These are phyloP conservation scores for Diploptera punctata DNA, from an alignment of 2,888 invertebrate species.

Conservation along the genomic window DNA sequence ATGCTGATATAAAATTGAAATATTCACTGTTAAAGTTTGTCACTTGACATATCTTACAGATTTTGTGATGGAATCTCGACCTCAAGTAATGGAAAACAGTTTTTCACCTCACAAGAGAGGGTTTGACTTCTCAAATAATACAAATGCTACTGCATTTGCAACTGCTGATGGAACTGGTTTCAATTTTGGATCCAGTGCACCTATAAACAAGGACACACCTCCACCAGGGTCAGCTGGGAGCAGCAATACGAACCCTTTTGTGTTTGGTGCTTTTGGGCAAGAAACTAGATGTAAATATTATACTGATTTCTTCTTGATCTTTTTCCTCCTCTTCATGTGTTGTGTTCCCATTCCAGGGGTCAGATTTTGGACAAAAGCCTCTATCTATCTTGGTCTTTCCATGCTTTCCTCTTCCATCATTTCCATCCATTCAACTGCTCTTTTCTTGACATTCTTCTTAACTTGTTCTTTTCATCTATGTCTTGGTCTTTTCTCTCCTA, in stretches of 20 bases:
- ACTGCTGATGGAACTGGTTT: constrained; percentile 31
- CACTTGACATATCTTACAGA: constrained; percentile 14
- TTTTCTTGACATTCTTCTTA: too few relatives aligned
- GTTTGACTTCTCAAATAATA: constrained; percentile 62
- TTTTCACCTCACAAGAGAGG: constrained; percentile 54
- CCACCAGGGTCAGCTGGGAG: constrained; percentile 35
- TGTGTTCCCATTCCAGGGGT: too few relatives aligned
- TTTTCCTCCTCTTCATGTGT: too few relatives aligned
- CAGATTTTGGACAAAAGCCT: too few relatives aligned
- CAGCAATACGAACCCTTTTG: constrained; percentile 54
- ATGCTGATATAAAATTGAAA: too few relatives aligned
- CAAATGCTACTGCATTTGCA: constrained; percentile 32
- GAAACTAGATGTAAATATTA: constrained; percentile 42
- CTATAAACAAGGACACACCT: constrained; percentile 30
- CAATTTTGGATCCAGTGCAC: constrained; percentile 40
- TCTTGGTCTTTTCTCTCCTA: too few relatives aligned
- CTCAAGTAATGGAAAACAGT: constrained; percentile 45
- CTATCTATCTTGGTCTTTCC: too few relatives aligned
- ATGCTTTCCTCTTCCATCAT: too few relatives aligned
- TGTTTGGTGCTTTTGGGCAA: constrained; percentile 52
- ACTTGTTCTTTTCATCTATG: too few relatives aligned
- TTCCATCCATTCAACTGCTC: too few relatives aligned
- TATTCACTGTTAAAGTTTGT: too few relatives aligned
- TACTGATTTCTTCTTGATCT: too few relatives aligned
- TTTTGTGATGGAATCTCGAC: constrained; percentile 29